Base-by-base conservation (phyloP, 64 coral and sea anemone species). In the Montipora cactus region DNA sequence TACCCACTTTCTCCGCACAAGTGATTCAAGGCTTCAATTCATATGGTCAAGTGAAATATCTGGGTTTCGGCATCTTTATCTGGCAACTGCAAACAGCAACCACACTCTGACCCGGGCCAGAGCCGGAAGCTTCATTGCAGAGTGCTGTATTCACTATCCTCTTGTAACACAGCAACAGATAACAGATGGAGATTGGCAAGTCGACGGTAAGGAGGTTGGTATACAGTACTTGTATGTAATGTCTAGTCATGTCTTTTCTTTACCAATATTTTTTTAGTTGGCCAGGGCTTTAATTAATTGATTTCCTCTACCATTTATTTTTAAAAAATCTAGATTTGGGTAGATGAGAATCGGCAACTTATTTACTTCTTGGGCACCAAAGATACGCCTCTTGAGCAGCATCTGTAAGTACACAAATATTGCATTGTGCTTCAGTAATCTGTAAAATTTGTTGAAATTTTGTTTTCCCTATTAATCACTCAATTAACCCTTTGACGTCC, bases 31-130 rank as follows among this genome's bases (percentile, higher is more conserved):
- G 61, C 67, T 95, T 4, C 95, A 92, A 55, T 99, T 99, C 59
- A 94, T 99, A 46, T 99, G 98, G 98, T 96, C 98, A 3, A 99
- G 98, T 88, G 98, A 99, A 86, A 90, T 82, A 44, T 96, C 98
- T n/a, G 98, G 98, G 48, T 95, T 92, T 77, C 91, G 98, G 20
- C 98, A 99, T 81, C 95, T 99, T 13, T 99, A 96, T 75, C 46
- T 99, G 28, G 98, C 95, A 7, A 89, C 83, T 71, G 92, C 91
- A 46, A 92, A 86, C 69, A 90, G 94, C 73, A 87, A 79, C 3
- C 93, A 96, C 83, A 90, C 94, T 0, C 89, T 95, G 67, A 94
- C 93, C 0, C 74, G 92, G 8, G 84, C 74, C 8, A 87, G 92
- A 68, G 83, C 84, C 11, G 68, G 81, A 21, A 90, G 87, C 47